These are phyloP conservation scores for Amazona guildingii DNA, from an alignment of 2,113 vertebrate genomes.

Conservation along the genomic window DNA sequence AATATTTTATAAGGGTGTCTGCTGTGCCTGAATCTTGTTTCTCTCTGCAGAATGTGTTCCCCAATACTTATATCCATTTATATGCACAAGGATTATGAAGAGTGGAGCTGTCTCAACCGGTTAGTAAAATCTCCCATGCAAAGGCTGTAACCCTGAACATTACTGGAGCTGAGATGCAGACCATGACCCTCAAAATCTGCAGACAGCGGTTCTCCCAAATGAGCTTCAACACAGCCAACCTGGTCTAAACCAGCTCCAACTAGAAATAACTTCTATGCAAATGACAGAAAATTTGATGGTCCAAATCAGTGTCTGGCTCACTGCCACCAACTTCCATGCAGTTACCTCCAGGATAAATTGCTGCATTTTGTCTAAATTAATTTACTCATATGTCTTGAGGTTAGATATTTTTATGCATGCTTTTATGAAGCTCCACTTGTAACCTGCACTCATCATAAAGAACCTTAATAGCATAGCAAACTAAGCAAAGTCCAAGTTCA, in stretches of 20 bases:
- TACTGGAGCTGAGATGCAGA: not conserved
- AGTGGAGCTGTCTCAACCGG: not conserved
- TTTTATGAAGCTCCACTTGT: not conserved
- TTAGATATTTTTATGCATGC: not conserved
- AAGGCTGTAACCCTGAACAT: not conserved
- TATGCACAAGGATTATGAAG: constrained; percentile 27
- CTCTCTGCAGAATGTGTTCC: not conserved
- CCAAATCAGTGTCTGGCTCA: not conserved
- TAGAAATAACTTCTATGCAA: not conserved
- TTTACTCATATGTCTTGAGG: not conserved
- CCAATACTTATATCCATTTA: constrained; percentile 27
- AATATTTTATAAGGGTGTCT: not conserved
- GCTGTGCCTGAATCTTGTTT: constrained; percentile 12
- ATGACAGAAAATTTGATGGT: not conserved
- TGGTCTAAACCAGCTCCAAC: not conserved
- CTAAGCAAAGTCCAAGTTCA: not conserved
- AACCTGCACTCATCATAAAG: not conserved
- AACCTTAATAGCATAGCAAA: not conserved
- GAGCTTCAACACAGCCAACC: not conserved
- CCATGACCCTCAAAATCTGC: not conserved
- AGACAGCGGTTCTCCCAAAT: not conserved
- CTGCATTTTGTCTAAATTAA: constrained; percentile 27
- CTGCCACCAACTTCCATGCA: not conserved
- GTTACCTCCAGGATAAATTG: not conserved
- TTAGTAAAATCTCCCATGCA: not conserved